These are phyloP conservation scores for Stenopsyche tienmushanensis DNA, from an alignment of 1,140 invertebrate genomes.

Conservation along the genomic window DNA sequence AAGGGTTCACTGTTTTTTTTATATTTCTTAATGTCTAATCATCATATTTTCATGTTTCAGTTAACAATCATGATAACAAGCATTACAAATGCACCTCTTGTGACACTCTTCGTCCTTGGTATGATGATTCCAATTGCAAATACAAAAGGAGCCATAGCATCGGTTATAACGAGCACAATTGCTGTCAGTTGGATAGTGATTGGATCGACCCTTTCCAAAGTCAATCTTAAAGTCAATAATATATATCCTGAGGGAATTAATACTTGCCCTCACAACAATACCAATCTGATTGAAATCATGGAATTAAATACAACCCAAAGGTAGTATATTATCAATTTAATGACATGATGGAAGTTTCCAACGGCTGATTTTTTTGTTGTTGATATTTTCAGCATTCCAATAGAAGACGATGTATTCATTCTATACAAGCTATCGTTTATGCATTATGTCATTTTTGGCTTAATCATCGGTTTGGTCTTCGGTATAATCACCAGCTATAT, in stretches of 20 bases:
- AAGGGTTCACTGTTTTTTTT: not conserved
- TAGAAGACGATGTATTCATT: constrained; percentile 29
- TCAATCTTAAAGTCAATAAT: not conserved
- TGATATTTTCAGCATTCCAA: not conserved
- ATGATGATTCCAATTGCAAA: constrained; percentile 76
- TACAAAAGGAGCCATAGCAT: constrained; percentile 57
- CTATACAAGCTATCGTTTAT: constrained; percentile 33
- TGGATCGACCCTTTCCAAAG: constrained; percentile 16
- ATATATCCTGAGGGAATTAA: constrained; percentile 26
- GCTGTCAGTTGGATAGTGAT: constrained; percentile 71
- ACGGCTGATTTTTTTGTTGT: no score
- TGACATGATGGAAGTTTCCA: no score
- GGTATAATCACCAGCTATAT: constrained; percentile 67
- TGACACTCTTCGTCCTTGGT: constrained; percentile 75
- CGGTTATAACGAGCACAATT: constrained; percentile 57
- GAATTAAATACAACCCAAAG: no score
- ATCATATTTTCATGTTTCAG: constrained; percentile 16
- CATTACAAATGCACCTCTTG: constrained; percentile 66
- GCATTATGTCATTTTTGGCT: constrained; percentile 49
- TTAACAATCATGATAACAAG: constrained; percentile 16
- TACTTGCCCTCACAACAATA: constrained; percentile 1
- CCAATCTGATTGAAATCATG: no score
- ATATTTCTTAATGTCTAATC: not conserved
- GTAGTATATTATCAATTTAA: no score
- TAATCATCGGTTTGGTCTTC: constrained; percentile 62